Conservation (phyloP, 2,113 vertebrate genomes). For the Archocentrus centrarchus region DNA sequence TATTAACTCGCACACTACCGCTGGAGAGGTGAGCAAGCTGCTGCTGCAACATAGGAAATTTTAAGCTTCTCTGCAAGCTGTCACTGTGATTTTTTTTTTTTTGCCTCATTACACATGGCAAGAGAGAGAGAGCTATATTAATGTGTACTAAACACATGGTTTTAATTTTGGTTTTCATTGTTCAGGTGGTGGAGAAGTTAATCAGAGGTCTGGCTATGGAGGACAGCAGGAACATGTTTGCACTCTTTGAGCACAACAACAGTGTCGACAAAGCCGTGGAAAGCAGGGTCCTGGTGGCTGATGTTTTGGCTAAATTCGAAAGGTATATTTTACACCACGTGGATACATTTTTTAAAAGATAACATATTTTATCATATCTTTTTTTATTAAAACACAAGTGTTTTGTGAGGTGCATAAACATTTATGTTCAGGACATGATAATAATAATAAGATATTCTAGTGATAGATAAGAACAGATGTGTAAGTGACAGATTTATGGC, state of each 20-base stretch:
- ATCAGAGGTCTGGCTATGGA: slow-evolving; percentile 98
- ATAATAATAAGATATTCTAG: background rate
- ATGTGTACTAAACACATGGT: background rate
- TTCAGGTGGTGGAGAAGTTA: slow-evolving; percentile 97
- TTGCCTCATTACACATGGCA: background rate
- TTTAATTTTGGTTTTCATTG: background rate
- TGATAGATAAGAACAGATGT: background rate
- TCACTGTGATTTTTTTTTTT: background rate
- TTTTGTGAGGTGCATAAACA: background rate
- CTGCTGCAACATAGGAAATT: background rate
- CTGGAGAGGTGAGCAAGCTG: slow-evolving; percentile 73
- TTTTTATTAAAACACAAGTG: background rate
- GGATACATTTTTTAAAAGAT: background rate
- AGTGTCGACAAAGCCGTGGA: slow-evolving; percentile 92
- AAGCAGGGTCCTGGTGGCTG: slow-evolving; percentile 93
- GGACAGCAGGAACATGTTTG: slow-evolving; percentile 98
- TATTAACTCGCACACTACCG: slow-evolving; percentile 90
- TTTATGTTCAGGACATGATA: background rate
- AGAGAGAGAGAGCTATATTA: background rate
- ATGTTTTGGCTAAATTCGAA: slow-evolving; percentile 97
- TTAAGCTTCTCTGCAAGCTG: background rate
- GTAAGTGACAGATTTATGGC: slow-evolving; percentile 14
- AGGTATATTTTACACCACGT: slow-evolving; percentile 78
- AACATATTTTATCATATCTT: background rate
- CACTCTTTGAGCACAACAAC: slow-evolving; percentile 96